Evolutionary conservation across 2,797 vertebrate species (phyloP), one percentile per base, ranked within the genome.

Genomic region (Phoeniculus purpureus): DNA sequence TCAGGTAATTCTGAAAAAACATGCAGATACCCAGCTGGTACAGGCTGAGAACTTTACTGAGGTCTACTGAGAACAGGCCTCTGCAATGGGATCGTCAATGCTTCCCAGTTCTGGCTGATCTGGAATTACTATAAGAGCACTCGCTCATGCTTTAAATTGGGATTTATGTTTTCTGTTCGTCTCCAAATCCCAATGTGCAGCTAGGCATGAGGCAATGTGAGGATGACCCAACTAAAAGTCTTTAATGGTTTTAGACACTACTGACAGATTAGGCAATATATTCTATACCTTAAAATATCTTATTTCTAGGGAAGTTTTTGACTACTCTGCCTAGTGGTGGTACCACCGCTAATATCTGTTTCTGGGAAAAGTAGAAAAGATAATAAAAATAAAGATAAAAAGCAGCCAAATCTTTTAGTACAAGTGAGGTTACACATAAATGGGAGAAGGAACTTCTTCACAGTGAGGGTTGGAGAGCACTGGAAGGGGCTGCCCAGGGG

Each of bases 61-160:
- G 68, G 13, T 74, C 85, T 95, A 60, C 55, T 21, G 68, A 87
- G 83, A 94, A 85, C 13, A 82, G 29, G 7, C 3, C 74, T 86
- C 32, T 51, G 48, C 2, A 4, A 16, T 8, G 47, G 25, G 9
- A 37, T 77, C 32, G 61, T 68, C 55, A 86, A 37, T 56, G 34
- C 47, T 71, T 90, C 79, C 67, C 84, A 31, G 58, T 84, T 88
- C 68, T 88, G 34, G 6, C 34, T 89, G 64, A 18, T 60, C 84
- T 60, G 93, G 71, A 95, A 81, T 81, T 84, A 60, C 51, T 64
- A 3, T 58, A 72, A 92, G 87, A 91, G 58, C n/a, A 71, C 48
- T 72, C 74, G 58, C 61, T 92, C 91, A 93, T 88, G 87, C 87
- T 91, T 92, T 88, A 94, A 91, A 95, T 90, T 92, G 72, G 72